phyloP scores from a whole-genome alignment of 2,888 invertebrate species.

The Acholoe squamosa region DNA sequence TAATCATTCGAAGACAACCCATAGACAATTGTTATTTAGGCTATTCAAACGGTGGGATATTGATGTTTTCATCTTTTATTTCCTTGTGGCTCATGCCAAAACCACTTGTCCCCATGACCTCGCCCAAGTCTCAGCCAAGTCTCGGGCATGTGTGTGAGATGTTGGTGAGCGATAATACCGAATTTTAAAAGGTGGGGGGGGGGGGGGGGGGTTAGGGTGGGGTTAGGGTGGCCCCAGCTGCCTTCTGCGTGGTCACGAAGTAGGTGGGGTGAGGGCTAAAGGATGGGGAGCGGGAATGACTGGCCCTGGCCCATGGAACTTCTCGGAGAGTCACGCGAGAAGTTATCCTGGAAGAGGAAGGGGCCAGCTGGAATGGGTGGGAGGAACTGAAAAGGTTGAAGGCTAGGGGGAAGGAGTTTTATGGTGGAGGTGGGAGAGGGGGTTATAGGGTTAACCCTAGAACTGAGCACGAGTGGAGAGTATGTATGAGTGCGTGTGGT shows the following conservation, averaged over 20 bases:
- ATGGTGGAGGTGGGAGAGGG: background rate
- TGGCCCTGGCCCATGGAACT: constrained; percentile 34
- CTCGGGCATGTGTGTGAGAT: constrained; percentile 48
- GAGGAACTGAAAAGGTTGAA: background rate
- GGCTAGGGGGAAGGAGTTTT: background rate
- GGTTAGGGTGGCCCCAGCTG: background rate
- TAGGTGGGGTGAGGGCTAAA: background rate
- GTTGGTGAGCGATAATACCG: constrained; percentile 40
- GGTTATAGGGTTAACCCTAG: background rate
- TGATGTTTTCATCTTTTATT: no score
- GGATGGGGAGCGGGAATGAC: background rate
- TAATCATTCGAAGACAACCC: background rate
- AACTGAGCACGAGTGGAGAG: background rate
- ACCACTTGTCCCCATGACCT: constrained; percentile 47
- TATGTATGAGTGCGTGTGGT: background rate
- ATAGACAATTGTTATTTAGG: background rate
- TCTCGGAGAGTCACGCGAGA: constrained; percentile 45
- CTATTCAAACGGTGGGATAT: no score
- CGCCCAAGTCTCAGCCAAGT: background rate
- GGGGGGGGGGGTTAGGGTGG: background rate
- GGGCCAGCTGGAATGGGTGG: background rate
- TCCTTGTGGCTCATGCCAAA: constrained; percentile 28
- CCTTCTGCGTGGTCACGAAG: background rate
- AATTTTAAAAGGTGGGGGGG: background rate
- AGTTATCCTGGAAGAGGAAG: constrained; percentile 44